phyloP scores from a whole-genome alignment of 2,797 vertebrate genomes.

The Pipistrellus nathusii region DNA sequence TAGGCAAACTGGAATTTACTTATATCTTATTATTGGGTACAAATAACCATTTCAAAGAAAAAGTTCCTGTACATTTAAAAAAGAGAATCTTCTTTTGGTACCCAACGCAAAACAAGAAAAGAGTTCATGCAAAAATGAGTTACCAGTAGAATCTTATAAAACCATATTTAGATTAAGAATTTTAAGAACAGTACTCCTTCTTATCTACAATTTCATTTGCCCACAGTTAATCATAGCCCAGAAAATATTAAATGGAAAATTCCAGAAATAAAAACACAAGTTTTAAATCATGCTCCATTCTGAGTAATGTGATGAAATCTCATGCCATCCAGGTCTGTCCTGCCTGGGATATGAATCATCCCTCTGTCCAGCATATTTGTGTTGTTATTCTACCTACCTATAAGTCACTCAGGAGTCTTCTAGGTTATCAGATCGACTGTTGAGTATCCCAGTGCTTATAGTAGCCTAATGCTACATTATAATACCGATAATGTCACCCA shows the following conservation, averaged over 20 bases:
- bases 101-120: slow-evolving; percentile 24
- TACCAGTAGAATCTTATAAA: slow-evolving; percentile 16
- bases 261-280: background rate
- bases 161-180: slow-evolving; percentile 14
- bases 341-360: background rate
- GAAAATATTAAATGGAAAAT: background rate
- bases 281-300: background rate
- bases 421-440: background rate
- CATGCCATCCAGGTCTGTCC: background rate
- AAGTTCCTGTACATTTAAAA: background rate
- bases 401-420: background rate
- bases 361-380: background rate
- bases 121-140: background rate
- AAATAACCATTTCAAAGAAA: slow-evolving; percentile 46
- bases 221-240: background rate
- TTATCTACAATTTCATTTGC: background rate
- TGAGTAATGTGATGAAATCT: background rate
- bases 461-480: background rate
- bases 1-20: slow-evolving; percentile 28
- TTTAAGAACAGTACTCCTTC: background rate
- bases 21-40: slow-evolving; percentile 38
- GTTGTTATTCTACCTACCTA: background rate
- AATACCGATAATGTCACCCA: background rate
- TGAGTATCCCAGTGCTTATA: background rate
- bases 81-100: slow-evolving; percentile 7